These are phyloP conservation scores for Periophthalmodon schlosseri DNA, from an alignment of 2,113 vertebrate species.

Conservation along the genomic window DNA sequence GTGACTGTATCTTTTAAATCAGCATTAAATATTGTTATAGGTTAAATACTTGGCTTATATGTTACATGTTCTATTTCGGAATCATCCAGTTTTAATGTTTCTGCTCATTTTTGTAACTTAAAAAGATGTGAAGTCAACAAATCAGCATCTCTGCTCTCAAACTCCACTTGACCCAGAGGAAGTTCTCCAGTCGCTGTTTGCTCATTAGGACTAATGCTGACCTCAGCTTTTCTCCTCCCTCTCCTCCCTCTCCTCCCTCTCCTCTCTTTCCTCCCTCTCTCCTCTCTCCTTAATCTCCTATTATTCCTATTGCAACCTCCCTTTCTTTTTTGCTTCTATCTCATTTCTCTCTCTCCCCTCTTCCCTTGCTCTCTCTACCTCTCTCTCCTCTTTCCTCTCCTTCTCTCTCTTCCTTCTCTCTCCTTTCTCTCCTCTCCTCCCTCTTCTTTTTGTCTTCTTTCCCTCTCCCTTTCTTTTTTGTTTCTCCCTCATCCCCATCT, in stretches of 20 bases:
- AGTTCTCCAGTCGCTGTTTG: conserved; percentile 23
- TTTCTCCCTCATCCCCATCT: too few relatives aligned
- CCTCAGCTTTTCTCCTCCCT: conserved; percentile 7
- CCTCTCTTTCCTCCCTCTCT: too few relatives aligned
- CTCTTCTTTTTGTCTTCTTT: too few relatives aligned
- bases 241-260: neutral
- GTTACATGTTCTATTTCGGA: too few relatives aligned
- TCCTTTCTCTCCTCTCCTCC: too few relatives aligned
- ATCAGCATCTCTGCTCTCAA: conserved; percentile 13
- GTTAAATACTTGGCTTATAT: too few relatives aligned
- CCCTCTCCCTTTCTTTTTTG: too few relatives aligned
- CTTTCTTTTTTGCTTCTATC: too few relatives aligned
- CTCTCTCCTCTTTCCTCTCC: neutral
- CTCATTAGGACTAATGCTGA: conserved; percentile 34
- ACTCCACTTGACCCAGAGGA: conserved; percentile 25
- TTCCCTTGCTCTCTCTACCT: too few relatives aligned
- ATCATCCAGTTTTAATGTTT: neutral
- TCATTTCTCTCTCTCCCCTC: too few relatives aligned
- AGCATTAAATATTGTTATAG: too few relatives aligned
- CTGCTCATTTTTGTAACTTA: conserved; percentile 2
- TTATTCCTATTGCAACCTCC: neutral
- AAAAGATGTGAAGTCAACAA: conserved; percentile 23
- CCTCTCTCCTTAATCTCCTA: neutral
- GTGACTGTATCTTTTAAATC: too few relatives aligned
- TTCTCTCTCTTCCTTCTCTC: neutral